Evolutionary conservation across 2,888 invertebrate genomes (phyloP).

Genomic region (Neocrepidodera transversa): DNA sequence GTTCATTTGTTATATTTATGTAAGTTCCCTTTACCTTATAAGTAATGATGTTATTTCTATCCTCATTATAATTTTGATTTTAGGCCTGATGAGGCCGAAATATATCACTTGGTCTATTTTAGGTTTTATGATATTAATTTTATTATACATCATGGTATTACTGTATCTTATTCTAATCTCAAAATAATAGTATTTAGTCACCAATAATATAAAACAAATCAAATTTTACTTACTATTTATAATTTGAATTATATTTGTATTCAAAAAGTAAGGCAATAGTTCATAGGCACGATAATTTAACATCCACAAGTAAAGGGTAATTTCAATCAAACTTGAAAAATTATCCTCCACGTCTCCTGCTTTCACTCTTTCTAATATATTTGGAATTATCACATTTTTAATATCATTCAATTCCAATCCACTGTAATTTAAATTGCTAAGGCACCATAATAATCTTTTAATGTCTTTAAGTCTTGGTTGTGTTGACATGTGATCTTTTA

Average conservation of each 20-base stretch:
- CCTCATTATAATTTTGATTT: too few relatives aligned
- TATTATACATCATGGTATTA: too few relatives aligned
- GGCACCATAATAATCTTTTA: conserved; percentile 59
- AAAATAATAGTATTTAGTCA: too few relatives aligned
- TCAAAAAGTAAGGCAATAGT: conserved; percentile 51
- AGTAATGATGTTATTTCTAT: too few relatives aligned
- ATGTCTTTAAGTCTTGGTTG: conserved; percentile 59
- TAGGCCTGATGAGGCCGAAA: too few relatives aligned
- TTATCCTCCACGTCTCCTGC: conserved; percentile 48
- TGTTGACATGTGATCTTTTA: conserved; percentile 40
- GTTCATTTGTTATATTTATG: too few relatives aligned
- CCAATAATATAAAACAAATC: conserved; percentile 6
- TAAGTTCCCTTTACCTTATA: too few relatives aligned
- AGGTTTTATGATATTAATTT: too few relatives aligned
- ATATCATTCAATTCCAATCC: conserved; percentile 45
- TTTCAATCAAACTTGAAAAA: conserved; percentile 52
- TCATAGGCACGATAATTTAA: conserved; percentile 53
- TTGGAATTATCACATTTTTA: conserved; percentile 50
- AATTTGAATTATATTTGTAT: conserved; percentile 35
- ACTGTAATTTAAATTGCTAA: conserved; percentile 53
- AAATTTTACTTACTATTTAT: conserved; percentile 41
- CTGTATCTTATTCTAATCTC: too few relatives aligned
- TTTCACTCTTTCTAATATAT: conserved; percentile 47
- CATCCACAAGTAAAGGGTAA: conserved; percentile 59
- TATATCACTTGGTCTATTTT: too few relatives aligned